Conservation (phyloP, 2,113 vertebrate species). For the Spilogale gracilis region DNA sequence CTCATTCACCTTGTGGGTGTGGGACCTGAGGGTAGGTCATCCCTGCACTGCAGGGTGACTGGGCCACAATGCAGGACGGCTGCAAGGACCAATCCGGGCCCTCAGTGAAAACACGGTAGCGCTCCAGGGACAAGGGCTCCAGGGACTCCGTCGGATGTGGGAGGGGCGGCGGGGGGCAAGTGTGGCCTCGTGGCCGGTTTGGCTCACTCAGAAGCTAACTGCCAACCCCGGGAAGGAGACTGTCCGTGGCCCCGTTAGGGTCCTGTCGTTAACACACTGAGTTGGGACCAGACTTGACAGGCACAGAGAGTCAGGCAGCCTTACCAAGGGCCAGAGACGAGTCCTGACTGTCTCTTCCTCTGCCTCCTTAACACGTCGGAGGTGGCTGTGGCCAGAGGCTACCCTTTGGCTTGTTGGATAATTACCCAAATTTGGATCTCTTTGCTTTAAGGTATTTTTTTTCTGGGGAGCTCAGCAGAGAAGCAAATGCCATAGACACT, state of each 20-base stretch:
- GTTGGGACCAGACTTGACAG: not conserved
- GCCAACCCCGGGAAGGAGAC: accelerated
- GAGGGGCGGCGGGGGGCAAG: accelerated
- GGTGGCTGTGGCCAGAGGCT: constrained; percentile 52
- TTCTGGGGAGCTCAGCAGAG: constrained; percentile 52
- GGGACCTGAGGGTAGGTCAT: accelerated
- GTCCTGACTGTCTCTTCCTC: constrained; percentile 47
- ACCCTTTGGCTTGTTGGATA: constrained; percentile 63
- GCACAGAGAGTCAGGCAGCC: not conserved
- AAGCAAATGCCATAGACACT: constrained; percentile 35
- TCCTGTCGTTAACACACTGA: accelerated
- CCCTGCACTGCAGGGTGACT: too few relatives aligned
- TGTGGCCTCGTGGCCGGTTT: accelerated
- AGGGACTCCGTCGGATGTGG: accelerated
- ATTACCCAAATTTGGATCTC: constrained; percentile 57
- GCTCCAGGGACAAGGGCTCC: accelerated
- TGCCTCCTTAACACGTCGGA: constrained; percentile 43
- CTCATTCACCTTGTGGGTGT: accelerated
- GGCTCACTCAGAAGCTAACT: too few relatives aligned
- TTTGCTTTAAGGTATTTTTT: constrained; percentile 46
- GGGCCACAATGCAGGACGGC: accelerated
- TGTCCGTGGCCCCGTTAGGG: not conserved
- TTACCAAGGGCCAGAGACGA: not conserved
- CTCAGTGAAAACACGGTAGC: accelerated
- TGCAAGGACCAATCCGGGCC: accelerated